Evolutionary conservation across 2,113 vertebrate species (phyloP).

Genomic region (Pollachius pollachius): DNA sequence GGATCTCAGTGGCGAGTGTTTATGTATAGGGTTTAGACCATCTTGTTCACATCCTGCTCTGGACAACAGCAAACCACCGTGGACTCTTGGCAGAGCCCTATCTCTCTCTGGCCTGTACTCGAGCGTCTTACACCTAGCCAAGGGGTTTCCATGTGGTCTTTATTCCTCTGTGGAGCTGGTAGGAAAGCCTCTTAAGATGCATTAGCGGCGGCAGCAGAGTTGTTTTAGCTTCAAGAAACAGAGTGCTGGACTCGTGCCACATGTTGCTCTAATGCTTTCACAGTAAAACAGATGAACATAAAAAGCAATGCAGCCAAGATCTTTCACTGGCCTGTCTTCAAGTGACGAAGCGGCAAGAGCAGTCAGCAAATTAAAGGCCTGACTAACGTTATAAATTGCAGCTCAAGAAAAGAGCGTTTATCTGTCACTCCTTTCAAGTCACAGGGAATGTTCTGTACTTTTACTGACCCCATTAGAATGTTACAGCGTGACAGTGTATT

Average conservation of each 20-base stretch:
- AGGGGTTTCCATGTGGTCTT: conserved; percentile 45
- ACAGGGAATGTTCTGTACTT: too few relatives aligned
- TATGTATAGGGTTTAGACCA: conserved; percentile 24
- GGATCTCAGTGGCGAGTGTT: conserved; percentile 12
- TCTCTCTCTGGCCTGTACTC: conserved; percentile 45
- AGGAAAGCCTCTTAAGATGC: conserved; percentile 35
- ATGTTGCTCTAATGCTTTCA: too few relatives aligned
- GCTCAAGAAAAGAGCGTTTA: too few relatives aligned
- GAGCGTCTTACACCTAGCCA: conserved; percentile 32
- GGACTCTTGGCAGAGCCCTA: conserved; percentile 42
- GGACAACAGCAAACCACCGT: conserved; percentile 6
- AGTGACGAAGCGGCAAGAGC: not conserved
- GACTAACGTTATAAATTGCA: too few relatives aligned
- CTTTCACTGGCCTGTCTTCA: conserved; percentile 2
- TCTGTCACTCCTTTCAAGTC: too few relatives aligned
- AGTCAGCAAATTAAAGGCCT: too few relatives aligned
- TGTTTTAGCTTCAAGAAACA: conserved; percentile 13
- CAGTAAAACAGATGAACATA: too few relatives aligned
- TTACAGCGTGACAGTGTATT: too few relatives aligned
- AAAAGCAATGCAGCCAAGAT: not conserved
- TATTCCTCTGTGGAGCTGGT: conserved; percentile 32
- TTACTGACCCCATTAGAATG: too few relatives aligned
- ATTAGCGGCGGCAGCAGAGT: conserved; percentile 9
- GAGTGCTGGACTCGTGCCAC: too few relatives aligned
- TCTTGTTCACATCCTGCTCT: conserved; percentile 18